Percentiles rank a stretch among this genome's conserved stretches.
Evolutionary conservation across 2,113 vertebrate species (phyloP).

Genomic region (Cyprinodon tularosa): DNA sequence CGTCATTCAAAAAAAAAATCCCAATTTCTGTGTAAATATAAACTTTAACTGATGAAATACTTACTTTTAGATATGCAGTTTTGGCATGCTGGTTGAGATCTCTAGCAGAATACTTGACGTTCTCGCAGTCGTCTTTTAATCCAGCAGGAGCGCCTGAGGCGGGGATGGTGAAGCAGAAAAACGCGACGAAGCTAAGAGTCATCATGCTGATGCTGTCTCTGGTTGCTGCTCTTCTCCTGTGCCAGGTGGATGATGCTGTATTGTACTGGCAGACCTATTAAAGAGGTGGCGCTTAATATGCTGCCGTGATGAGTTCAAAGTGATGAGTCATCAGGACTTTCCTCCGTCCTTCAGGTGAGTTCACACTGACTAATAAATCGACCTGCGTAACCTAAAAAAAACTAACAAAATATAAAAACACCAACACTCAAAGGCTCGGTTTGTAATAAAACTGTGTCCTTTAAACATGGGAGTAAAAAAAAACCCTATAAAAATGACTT

Average conservation of each 20-base stretch:
- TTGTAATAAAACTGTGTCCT: background rate
- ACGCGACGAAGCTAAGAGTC: background rate
- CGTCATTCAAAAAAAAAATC: too few relatives aligned
- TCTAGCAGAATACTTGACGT: constrained; percentile 10
- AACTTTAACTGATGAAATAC: background rate
- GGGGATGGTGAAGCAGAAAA: constrained; percentile 4
- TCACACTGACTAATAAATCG: background rate
- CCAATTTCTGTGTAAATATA: too few relatives aligned
- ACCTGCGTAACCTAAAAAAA: background rate
- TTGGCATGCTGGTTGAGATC: constrained; percentile 49
- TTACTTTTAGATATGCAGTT: constrained; percentile 32
- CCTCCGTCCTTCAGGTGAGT: constrained; percentile 56
- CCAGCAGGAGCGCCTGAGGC: constrained; percentile 37
- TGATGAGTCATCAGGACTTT: constrained; percentile 63
- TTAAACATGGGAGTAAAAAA: background rate
- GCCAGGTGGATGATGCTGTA: background rate
- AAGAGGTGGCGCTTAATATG: background rate
- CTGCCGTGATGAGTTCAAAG: too few relatives aligned
- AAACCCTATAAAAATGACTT: background rate
- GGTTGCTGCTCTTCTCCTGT: background rate
- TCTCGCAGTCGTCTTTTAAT: background rate
- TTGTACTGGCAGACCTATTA: background rate
- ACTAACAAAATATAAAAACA: too few relatives aligned
- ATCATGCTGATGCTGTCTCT: constrained; percentile 37
- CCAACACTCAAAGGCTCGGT: background rate